A percentile compares a stretch with the other conserved stretches of the same genome.
Conservation (phyloP, 2,113 vertebrate genomes). For the Neolamprologus tretocephalus region DNA sequence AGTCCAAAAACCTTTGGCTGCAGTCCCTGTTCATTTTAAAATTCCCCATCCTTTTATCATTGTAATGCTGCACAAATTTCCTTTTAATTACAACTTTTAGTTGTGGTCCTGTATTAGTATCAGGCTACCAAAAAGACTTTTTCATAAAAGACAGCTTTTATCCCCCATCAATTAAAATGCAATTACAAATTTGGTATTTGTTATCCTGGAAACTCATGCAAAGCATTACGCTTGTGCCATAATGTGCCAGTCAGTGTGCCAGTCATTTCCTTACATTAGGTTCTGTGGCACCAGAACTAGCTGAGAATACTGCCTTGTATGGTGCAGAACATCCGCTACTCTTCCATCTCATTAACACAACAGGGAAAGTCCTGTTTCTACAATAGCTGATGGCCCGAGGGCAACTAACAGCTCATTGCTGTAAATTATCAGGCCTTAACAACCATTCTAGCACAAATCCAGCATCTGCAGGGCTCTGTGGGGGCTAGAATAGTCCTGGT, state of each 20-base stretch:
- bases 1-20: not conserved
- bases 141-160: not conserved
- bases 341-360: slow-evolving; percentile 41
- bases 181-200: not conserved
- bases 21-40: not conserved
- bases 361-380: slow-evolving; percentile 30
- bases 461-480: slow-evolving; percentile 37
- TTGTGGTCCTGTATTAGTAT: not conserved
- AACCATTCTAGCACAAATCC: slow-evolving; percentile 35
- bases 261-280: not conserved
- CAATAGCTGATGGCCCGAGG: slow-evolving; percentile 19
- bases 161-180: not conserved
- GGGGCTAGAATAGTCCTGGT: slow-evolving; percentile 21
- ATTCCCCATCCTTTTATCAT: not conserved
- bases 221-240: not conserved
- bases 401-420: slow-evolving; percentile 32
- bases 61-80: not conserved
- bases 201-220: not conserved
- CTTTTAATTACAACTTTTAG: not conserved
- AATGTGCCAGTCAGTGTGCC: not conserved
- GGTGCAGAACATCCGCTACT: not conserved
- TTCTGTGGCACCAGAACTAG: not conserved
- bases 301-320: not conserved
- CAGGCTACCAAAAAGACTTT: not conserved
- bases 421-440: slow-evolving; percentile 50